Evolutionary conservation across 2,113 vertebrate species (phyloP).

Genomic region (Castor canadensis): DNA sequence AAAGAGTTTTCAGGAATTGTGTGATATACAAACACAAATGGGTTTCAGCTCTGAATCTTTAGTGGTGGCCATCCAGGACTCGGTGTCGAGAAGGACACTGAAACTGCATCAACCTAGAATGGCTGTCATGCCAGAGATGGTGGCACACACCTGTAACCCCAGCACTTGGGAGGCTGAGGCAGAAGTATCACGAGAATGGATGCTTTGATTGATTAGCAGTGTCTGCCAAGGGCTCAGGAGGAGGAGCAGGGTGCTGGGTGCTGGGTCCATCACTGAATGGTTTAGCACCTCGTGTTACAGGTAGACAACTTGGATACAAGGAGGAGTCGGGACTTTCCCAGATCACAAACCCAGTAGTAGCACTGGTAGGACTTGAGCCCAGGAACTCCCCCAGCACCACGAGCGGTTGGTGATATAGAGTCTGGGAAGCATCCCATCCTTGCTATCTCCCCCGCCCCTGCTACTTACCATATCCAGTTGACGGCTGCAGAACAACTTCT

Average conservation of each 20-base stretch:
- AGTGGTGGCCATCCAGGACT: too few species aligned
- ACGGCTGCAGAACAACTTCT: constrained; percentile 76
- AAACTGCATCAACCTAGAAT: background rate
- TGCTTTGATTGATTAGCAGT: background rate
- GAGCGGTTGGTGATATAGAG: rapidly evolving
- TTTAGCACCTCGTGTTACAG: background rate
- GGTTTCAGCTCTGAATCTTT: background rate
- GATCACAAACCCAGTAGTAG: background rate
- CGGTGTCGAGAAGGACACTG: background rate
- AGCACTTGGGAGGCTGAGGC: too few species aligned
- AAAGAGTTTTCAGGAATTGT: background rate
- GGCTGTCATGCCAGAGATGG: too few species aligned
- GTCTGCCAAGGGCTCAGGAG: background rate
- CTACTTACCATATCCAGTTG: background rate
- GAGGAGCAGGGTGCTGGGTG: background rate
- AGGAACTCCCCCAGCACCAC: background rate
- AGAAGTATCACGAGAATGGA: background rate
- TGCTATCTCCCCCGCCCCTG: background rate
- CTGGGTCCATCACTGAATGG: rapidly evolving
- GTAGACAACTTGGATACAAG: background rate
- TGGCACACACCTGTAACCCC: too few species aligned
- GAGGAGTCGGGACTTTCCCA: background rate
- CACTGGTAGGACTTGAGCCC: too few species aligned
- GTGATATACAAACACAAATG: background rate
- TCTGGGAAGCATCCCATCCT: rapidly evolving